These are phyloP conservation scores for Boloria euphrosyne DNA, from an alignment of 2,888 invertebrate genomes.

Conservation along the genomic window DNA sequence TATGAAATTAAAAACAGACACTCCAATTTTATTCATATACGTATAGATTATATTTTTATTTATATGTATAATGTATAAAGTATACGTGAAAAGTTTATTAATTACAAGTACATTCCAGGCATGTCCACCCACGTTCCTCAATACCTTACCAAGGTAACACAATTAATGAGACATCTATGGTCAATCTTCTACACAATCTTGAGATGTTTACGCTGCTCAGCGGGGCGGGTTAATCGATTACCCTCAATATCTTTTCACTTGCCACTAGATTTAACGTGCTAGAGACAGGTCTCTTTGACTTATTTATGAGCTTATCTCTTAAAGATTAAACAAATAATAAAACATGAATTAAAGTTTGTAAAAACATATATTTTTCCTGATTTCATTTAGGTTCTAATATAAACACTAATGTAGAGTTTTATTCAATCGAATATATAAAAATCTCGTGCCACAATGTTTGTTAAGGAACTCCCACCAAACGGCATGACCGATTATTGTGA, in stretches of 20 bases:
- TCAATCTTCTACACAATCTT: slow-evolving; percentile 20
- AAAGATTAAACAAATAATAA: background rate
- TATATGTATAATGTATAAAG: background rate
- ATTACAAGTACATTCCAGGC: background rate
- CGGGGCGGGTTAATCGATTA: slow-evolving; percentile 40
- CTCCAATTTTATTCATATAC: too few relatives aligned
- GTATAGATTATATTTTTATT: too few relatives aligned
- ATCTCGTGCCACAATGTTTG: too few relatives aligned
- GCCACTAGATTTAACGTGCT: slow-evolving; percentile 32
- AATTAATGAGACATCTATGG: slow-evolving; percentile 16
- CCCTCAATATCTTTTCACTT: slow-evolving; percentile 32
- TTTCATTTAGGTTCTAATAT: too few relatives aligned
- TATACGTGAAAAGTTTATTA: background rate
- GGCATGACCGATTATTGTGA: too few relatives aligned
- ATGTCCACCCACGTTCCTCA: background rate
- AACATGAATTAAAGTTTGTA: background rate
- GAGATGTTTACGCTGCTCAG: slow-evolving; percentile 32
- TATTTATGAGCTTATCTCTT: slow-evolving; percentile 21
- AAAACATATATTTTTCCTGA: too few relatives aligned
- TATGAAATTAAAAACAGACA: too few relatives aligned
- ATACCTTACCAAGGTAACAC: slow-evolving; percentile 3
- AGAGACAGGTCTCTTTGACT: slow-evolving; percentile 14
- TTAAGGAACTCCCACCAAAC: too few relatives aligned
- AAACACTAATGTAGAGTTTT: too few relatives aligned
- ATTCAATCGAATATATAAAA: too few relatives aligned